Evolutionary conservation across 2,888 invertebrate species (phyloP).

Genomic region (Agrenia bidenticulata): DNA sequence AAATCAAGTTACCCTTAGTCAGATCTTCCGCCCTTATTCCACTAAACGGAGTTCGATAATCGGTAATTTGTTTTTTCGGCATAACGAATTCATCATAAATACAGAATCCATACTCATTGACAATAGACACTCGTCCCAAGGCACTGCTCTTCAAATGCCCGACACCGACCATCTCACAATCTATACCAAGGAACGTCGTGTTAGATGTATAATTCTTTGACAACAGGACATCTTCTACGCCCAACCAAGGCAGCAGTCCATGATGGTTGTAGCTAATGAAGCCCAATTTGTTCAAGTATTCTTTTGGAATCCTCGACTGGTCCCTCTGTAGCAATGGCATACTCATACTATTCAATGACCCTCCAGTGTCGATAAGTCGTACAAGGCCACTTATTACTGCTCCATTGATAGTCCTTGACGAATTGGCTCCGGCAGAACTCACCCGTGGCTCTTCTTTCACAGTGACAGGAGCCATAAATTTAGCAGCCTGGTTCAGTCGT

Average conservation of each 20-base stretch:
- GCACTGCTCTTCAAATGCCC: background rate
- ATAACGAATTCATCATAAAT: constrained; percentile 13
- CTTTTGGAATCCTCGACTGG: constrained; percentile 5
- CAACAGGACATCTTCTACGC: background rate
- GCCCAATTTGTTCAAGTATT: constrained; percentile 11
- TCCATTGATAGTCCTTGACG: no score
- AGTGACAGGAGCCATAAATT: no score
- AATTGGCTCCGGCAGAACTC: no score
- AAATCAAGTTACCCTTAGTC: background rate
- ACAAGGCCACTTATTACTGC: no score
- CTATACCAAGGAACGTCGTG: constrained; percentile 6
- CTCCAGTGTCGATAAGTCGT: no score
- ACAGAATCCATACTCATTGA: constrained; percentile 21
- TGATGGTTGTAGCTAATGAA: constrained; percentile 19
- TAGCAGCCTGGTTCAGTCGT: no score
- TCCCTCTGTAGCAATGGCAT: no score
- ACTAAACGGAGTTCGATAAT: constrained; percentile 12
- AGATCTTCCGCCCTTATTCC: constrained; percentile 16
- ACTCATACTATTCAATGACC: no score
- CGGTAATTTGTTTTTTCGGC: background rate
- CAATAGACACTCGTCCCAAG: constrained; percentile 16
- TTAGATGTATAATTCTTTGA: background rate
- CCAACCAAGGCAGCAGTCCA: constrained; percentile 10
- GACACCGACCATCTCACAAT: constrained; percentile 25
- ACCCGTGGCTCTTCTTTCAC: no score